These are phyloP conservation scores for Lanistes nyassanus DNA, from an alignment of 1,140 invertebrate species.

Conservation along the genomic window DNA sequence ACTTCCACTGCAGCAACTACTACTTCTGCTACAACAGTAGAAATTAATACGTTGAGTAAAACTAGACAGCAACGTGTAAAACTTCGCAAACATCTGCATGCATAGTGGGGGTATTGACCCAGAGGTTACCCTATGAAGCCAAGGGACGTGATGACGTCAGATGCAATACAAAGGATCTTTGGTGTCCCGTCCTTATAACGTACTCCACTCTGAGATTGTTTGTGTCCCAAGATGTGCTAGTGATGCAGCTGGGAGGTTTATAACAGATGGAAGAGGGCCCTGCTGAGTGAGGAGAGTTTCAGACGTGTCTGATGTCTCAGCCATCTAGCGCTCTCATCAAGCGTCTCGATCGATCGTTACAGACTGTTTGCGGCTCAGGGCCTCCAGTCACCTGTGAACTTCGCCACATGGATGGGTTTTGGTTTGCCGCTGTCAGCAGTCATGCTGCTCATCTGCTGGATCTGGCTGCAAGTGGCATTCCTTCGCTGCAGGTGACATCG, in stretches of 20 bases:
- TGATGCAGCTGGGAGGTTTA: not conserved
- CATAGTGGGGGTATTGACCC: no score
- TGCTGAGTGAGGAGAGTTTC: no score
- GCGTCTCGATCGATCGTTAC: not conserved
- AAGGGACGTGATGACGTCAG: no score
- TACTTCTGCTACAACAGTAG: no score
- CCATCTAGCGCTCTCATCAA: no score
- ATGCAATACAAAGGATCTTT: no score
- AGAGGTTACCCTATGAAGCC: no score
- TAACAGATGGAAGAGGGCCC: not conserved
- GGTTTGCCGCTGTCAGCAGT: conserved; percentile 60
- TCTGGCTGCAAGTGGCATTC: conserved; percentile 55
- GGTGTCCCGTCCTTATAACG: not conserved
- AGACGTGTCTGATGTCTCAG: not conserved
- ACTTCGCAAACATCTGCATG: not conserved
- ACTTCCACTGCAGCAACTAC: no score
- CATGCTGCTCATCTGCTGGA: conserved; percentile 57
- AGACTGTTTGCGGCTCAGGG: conserved; percentile 2
- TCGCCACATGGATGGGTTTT: conserved; percentile 64
- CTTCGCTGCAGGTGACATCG: conserved; percentile 42
- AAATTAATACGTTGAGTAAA: no score
- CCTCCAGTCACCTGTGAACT: conserved; percentile 50
- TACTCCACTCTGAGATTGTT: not conserved
- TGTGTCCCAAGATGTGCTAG: no score
- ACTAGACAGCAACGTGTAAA: not conserved